Percentiles rank a stretch among this genome's conserved stretches.
Evolutionary conservation across 2,888 invertebrate species (phyloP).

Genomic region (Zonitis immaculata): DNA sequence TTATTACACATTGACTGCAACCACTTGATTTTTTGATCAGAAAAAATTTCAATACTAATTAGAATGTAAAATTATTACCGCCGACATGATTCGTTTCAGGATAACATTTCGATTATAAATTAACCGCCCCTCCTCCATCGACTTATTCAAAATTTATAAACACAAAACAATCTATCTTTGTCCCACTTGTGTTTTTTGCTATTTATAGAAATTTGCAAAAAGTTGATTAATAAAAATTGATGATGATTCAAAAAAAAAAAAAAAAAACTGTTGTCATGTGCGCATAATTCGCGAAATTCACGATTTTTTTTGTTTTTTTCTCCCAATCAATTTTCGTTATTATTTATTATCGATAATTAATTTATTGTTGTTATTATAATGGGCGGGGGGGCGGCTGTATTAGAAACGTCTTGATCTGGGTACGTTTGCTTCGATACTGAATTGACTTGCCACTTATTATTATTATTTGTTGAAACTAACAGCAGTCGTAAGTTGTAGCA

Average conservation of each 20-base stretch:
- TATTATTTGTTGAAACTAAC: too few species aligned
- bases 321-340: background rate
- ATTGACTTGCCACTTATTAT: slow-evolving; percentile 7
- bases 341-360: background rate
- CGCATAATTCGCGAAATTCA: background rate
- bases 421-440: slow-evolving; percentile 36
- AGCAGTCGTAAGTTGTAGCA: too few species aligned
- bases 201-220: background rate
- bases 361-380: slow-evolving; percentile 14
- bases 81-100: background rate
- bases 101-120: background rate
- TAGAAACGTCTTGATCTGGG: slow-evolving; percentile 38
- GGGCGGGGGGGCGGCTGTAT: slow-evolving; percentile 1
- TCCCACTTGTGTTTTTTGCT: background rate
- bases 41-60: background rate
- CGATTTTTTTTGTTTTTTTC: background rate
- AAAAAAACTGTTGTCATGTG: background rate
- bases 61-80: background rate
- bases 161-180: too few species aligned
- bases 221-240: background rate
- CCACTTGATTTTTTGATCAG: background rate
- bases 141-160: too few species aligned
- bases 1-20: slow-evolving; percentile 13
- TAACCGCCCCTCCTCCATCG: background rate
- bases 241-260: too few species aligned